Base-by-base conservation (phyloP, 53 echinoderm and acorn worm species). In the Paracentrotus lividus region DNA sequence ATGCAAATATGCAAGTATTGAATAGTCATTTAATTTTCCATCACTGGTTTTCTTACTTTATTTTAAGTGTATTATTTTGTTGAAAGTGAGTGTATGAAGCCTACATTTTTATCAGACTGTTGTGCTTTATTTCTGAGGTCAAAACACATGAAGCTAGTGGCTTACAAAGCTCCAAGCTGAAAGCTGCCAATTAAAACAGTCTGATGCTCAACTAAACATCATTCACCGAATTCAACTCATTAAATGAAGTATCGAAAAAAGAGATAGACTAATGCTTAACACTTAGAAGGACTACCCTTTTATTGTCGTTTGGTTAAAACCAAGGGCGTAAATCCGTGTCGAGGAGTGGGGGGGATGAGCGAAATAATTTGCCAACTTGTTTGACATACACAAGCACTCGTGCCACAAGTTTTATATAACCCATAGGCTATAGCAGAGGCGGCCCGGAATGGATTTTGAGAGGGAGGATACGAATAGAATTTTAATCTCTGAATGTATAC, bases 181-280 rank as follows among this genome's bases (percentile, higher is more conserved):
- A 66, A 90, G 75, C 92, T 92, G 92, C 78, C 92, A 92, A 92
- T 92, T 92, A 92, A 92, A 81, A 24, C 42, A 27, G 92, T 92
- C 92, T 92, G 92, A 92, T 42, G 31, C 36, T 78, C 75, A 23
- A n/a, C 76, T 32, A 77, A 92, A 92, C 92, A 78, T 78, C 24
- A 92, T 92, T 92, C 92, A 78, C 78, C 31, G 61, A 72, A 67
- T 45, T 8, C 1, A 27, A 44, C 44, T 59, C 44, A 20, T 81
- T 47, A 81, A 57, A 89, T 59, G 61, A 86, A 86, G 66, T 57
- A n/a, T 44, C 38, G 64, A 61, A 47, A 92, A 40, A 78, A 18
- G 42, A 57, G 43, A 54, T 40, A 61, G 92, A 77, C 92, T 77
- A 77, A 78, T 77, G 24, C 38, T 24, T n/a, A 56, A 92, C 92